Evolutionary conservation across 2,113 vertebrate species (phyloP).

Genomic region (Ageneiosus marmoratus): DNA sequence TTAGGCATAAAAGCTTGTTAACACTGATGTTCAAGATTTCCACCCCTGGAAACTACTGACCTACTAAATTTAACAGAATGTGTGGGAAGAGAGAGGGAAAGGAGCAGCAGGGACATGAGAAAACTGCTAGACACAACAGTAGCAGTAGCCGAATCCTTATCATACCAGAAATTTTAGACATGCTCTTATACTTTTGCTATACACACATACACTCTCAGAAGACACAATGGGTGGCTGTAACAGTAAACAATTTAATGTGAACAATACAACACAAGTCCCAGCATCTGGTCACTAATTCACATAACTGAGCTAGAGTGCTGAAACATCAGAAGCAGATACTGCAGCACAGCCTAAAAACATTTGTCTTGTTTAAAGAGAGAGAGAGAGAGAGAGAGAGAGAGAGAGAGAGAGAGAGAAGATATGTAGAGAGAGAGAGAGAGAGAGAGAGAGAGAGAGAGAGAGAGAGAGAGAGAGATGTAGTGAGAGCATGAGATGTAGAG

Average conservation of each 20-base stretch:
- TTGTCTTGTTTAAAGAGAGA: neutral
- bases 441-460: neutral
- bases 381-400: too few species aligned
- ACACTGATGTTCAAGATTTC: conserved; percentile 62
- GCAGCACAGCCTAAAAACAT: neutral
- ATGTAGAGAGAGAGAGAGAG: neutral
- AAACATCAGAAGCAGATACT: conserved; percentile 6
- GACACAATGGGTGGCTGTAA: neutral
- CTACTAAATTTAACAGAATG: conserved; percentile 51
- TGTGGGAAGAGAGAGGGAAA: neutral
- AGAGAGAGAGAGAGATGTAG: neutral
- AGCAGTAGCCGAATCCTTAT: neutral
- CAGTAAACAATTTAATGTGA: neutral
- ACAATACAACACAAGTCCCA: neutral
- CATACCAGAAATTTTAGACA: neutral
- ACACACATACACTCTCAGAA: neutral
- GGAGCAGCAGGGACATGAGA: neutral
- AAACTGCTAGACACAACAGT: conserved; percentile 32
- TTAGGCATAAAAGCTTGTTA: conserved; percentile 69
- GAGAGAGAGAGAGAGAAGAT: neutral
- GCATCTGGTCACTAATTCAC: conserved; percentile 1
- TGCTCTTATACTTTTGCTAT: too few species aligned
- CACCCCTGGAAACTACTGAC: conserved; percentile 57
- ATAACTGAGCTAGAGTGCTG: neutral
- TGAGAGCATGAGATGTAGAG: too few species aligned